Evolutionary conservation across 1,140 invertebrate species (phyloP), one percentile per base, ranked within the genome.

Genomic region (Harpegnathos saltator): DNA sequence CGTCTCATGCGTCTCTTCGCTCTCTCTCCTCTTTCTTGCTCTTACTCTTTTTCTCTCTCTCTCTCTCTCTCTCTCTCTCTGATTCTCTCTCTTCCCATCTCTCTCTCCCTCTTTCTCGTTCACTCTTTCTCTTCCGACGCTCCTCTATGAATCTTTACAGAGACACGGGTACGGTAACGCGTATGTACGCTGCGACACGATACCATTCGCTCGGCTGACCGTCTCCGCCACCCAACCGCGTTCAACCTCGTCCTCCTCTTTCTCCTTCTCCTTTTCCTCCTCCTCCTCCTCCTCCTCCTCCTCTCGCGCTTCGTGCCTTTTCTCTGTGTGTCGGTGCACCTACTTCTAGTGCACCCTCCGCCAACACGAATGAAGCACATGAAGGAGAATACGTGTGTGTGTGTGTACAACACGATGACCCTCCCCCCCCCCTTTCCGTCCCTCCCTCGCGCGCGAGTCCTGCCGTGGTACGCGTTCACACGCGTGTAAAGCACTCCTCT

Each of bases 61-160:
- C 22, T 12, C 61, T 14, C n/a, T 33, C 12, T 52, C 38, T 19
- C 19, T 15, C 59, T 4, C 22, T 14, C 71, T n/a, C n/a, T n/a
- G n/a, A n/a, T 22, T 26, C 17, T 2, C 48, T 2, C 24, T 22
- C 12, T 33, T 24, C 9, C 54, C 5, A 44, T 1, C 22, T 7
- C 71, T 3, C 58, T 9, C 38, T 44, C 72, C 19, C 33, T 48
- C 22, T 12, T 48, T 14, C n/a, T 33, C 12, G n/a, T n/a, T 52
- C 38, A 15, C 19, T 15, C 59, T 4, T 17, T 14, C 71, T 7
- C 58, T 14, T 9, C 17, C 12, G 74, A 77, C 62, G 48, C 26
- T 65, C 48, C 26, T 44, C 38, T 11, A 38, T 71, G 75, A 80
- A 69, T 80, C 75, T 80, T 80, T 58, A 80, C 50, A 58, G 52